Percentiles rank a stretch among this genome's conserved stretches.
These are phyloP conservation scores for Pissodes strobi DNA, from an alignment of 1,140 invertebrate species.

Conservation along the genomic window DNA sequence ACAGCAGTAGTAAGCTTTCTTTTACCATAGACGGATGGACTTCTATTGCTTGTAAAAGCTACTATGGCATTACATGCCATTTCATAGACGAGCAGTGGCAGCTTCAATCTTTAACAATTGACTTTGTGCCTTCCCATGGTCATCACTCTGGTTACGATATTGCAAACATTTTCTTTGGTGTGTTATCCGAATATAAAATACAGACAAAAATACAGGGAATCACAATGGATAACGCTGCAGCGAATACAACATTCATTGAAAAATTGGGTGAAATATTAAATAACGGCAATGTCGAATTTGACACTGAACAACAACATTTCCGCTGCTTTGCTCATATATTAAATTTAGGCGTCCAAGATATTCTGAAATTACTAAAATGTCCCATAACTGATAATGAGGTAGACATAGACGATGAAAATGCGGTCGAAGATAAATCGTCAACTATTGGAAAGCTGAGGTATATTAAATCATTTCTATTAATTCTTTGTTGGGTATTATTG, in stretches of 20 bases:
- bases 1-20: slow-evolving; percentile 49
- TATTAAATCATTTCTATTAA: too few relatives aligned
- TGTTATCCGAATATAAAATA: slow-evolving; percentile 43
- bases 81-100: slow-evolving; percentile 41
- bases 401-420: too few relatives aligned
- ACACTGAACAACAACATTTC: too few relatives aligned
- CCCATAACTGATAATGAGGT: too few relatives aligned
- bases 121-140: slow-evolving; percentile 51
- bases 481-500: too few relatives aligned
- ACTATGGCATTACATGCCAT: slow-evolving; percentile 51
- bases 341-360: slow-evolving; percentile 1
- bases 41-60: slow-evolving; percentile 44
- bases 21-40: slow-evolving; percentile 54
- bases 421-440: too few relatives aligned
- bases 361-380: too few relatives aligned
- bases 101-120: slow-evolving; percentile 46
- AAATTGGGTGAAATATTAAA: slow-evolving; percentile 17
- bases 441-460: too few relatives aligned
- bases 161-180: slow-evolving; percentile 47
- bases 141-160: slow-evolving; percentile 51
- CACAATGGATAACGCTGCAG: slow-evolving; percentile 34
- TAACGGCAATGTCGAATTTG: too few relatives aligned
- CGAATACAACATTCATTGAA: slow-evolving; percentile 41
- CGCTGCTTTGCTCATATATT: background rate
- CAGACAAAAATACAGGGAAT: slow-evolving; percentile 46